Evolutionary conservation across 2,888 invertebrate genomes (phyloP), one percentile per base, ranked within the genome.

Genomic region (Eudemis profundana): DNA sequence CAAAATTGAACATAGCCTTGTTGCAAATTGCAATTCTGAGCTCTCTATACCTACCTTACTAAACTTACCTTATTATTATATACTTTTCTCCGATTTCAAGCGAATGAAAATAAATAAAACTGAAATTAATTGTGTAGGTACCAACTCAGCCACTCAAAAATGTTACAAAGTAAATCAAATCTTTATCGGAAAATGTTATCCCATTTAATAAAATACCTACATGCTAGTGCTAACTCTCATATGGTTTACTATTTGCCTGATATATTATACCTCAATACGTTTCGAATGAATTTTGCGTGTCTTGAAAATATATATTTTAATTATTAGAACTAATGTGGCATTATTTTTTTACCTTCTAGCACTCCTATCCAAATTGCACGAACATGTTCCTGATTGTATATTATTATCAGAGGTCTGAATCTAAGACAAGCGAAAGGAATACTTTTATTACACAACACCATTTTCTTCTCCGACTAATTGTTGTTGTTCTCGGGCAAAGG

Each of bases 241-340:
- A 74, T 79, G 82, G 85, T 86, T 85, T 84, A 84, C 83, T 84
- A 79, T 85, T 84, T 87, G 87, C 87, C 89, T 89, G 84, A 86
- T 80, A 85, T 84, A 84, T 85, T 86, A 84, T 91, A 91, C 90
- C 90, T 90, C 90, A 91, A 85, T 89, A 89, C 85, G 85, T 88
- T 89, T 87, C 89, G 83, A 85, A 84, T 84, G 83, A 86, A 85
- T 88, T 86, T 83, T 86, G 87, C 85, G 86, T 88, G 85, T 89
- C 84, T 89, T 87, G 79, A 84, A 85, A 85, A 89, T 87, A 89
- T 78, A 76, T 87, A 86, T 84, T 86, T 83, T 81, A 81, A 86
- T 86, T 85, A 84, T 83, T 85, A 84, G 84, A 84, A 83, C 75
- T 72, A 72, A 69, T 71, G 73, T 82, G 75, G 79, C 81, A 79